A percentile compares a stretch with the other conserved stretches of the same genome.
These are phyloP conservation scores for Hydropotes inermis DNA, from an alignment of 2,113 vertebrate genomes.

Conservation along the genomic window DNA sequence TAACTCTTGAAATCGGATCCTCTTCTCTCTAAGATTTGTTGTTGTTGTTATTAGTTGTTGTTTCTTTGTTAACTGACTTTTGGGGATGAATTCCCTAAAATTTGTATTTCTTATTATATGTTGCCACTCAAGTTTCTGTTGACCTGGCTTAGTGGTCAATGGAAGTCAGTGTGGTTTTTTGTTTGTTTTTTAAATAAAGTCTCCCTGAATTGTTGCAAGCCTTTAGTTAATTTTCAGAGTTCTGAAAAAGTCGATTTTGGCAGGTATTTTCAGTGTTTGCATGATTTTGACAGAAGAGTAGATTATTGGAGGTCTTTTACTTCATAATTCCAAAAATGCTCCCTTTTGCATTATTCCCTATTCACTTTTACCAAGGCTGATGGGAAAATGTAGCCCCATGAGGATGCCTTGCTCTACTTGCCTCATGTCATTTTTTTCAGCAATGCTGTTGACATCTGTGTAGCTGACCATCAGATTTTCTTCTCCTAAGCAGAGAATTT, in stretches of 20 bases:
- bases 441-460: not conserved
- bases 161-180: not conserved
- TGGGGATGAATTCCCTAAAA: not conserved
- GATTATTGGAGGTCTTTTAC: not conserved
- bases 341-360: not conserved
- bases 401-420: not conserved
- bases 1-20: not conserved
- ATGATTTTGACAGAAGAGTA: not conserved
- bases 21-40: not conserved
- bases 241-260: not conserved
- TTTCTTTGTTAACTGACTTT: constrained; percentile 12
- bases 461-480: not conserved
- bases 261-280: not conserved
- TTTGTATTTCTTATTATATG: not conserved
- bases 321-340: not conserved
- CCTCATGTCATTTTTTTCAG: not conserved
- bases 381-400: not conserved
- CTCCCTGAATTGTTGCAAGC: not conserved
- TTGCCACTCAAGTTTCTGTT: not conserved
- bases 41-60: not conserved
- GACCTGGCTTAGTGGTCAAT: not conserved
- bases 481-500: not conserved
- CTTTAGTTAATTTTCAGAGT: not conserved
- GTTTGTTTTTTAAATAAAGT: not conserved
- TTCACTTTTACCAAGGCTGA: not conserved